A percentile compares a stretch with the other conserved stretches of the same genome.
These are phyloP conservation scores for Nomia melanderi DNA, from an alignment of 1,140 invertebrate genomes.

Conservation along the genomic window DNA sequence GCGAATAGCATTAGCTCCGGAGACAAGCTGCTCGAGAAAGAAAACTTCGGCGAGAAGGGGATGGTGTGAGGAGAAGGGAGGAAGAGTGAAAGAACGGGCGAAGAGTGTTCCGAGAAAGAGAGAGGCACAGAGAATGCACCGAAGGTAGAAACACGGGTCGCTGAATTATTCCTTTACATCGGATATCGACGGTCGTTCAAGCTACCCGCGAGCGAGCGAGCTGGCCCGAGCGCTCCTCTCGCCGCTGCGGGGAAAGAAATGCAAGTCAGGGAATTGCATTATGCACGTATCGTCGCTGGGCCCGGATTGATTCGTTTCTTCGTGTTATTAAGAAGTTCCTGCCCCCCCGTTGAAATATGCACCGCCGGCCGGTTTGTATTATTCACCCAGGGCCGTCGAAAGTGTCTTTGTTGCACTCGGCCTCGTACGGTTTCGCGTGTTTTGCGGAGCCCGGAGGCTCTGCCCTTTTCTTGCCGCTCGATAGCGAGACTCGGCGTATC, in stretches of 20 bases:
- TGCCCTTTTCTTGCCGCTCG: background rate
- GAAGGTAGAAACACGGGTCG: conserved; percentile 36
- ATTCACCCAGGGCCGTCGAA: conserved; percentile 12
- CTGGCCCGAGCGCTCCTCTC: background rate
- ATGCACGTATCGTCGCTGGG: conserved; percentile 37
- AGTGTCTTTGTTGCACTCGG: conserved; percentile 1
- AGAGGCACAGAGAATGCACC: background rate
- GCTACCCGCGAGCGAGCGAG: conserved; percentile 20
- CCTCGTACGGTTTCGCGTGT: conserved; percentile 8
- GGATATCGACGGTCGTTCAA: conserved; percentile 55
- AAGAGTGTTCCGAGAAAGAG: no score
- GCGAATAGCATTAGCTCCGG: conserved; percentile 54
- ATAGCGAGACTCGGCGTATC: background rate
- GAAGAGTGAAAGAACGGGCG: no score
- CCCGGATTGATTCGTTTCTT: conserved; percentile 30
- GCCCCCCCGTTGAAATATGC: conserved; percentile 28
- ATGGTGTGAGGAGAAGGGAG: conserved; percentile 17
- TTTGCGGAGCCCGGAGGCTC: background rate
- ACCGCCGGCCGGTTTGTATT: conserved; percentile 12
- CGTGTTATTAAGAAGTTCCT: conserved; percentile 46
- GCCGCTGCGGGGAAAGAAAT: conserved; percentile 35
- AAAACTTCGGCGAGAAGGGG: conserved; percentile 19
- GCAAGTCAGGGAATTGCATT: conserved; percentile 58
- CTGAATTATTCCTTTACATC: conserved; percentile 59
- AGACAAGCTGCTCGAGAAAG: conserved; percentile 40